phyloP scores from a whole-genome alignment of 1,140 invertebrate species.

The Drosophila quadrilineata region DNA sequence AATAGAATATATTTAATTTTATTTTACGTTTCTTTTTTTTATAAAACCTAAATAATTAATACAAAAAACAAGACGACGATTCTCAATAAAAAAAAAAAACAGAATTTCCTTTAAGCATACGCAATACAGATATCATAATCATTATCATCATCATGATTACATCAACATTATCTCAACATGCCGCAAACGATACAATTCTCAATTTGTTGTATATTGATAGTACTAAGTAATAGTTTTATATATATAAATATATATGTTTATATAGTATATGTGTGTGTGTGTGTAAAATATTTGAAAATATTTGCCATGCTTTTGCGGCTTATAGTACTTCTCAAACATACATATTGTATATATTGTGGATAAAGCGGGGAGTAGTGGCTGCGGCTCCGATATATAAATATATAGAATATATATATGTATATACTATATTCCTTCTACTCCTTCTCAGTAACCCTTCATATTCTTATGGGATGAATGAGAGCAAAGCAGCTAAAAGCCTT shows the following conservation, averaged over 20 bases:
- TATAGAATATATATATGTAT: too few relatives aligned
- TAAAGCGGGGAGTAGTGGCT: too few relatives aligned
- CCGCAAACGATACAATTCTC: conserved; percentile 17
- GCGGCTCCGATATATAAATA: too few relatives aligned
- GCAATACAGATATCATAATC: conserved; percentile 42
- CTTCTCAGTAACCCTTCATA: background rate
- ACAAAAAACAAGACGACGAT: conserved; percentile 72
- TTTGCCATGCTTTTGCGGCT: conserved; percentile 38
- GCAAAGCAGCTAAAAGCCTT: conserved; percentile 42
- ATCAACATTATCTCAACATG: conserved; percentile 22
- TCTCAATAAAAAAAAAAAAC: conserved; percentile 63
- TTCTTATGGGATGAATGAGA: conserved; percentile 30
- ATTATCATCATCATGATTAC: conserved; percentile 43
- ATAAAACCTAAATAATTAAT: conserved; percentile 76
- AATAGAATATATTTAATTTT: conserved; percentile 67
- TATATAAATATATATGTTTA: conserved; percentile 29
- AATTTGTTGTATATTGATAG: conserved; percentile 30
- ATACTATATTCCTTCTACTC: background rate
- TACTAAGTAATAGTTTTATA: conserved; percentile 46
- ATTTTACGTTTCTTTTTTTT: conserved; percentile 71
- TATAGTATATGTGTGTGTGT: conserved; percentile 40
- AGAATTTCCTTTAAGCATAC: conserved; percentile 57
- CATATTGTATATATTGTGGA: too few relatives aligned
- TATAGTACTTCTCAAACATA: background rate
- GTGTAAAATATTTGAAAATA: conserved; percentile 61